Evolutionary conservation across 2,797 vertebrate species (phyloP), one percentile per base, ranked within the genome.

Genomic region (Sebastes paucispinis): DNA sequence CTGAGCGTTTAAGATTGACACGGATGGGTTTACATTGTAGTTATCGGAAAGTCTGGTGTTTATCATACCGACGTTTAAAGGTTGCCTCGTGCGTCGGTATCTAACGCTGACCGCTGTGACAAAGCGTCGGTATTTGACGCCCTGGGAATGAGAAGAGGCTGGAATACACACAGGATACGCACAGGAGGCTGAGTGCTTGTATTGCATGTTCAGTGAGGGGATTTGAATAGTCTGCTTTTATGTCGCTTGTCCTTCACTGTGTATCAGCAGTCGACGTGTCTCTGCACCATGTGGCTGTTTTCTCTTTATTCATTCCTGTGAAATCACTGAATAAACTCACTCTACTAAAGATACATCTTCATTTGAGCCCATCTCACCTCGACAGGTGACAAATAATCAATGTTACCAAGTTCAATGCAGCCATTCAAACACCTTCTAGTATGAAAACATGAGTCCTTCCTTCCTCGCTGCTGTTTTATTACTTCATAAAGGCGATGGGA

Each of bases 401-500:
- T 10, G 22, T 24, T 24, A 11, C 32, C 25, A 20, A 62, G 47
- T 74, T 75, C 39, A 58, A 43, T 65, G 72, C 67, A n/a, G 31
- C 13, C 13, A 29, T 62, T 74, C 16, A 43, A 32, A 75, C 13
- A 8, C 20, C 12, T 31, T 43, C 29, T 11, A 4, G 16, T 50
- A 3, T 57, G 18, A 76, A 65, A 77, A 73, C 55, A 72, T 1
- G 68, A 78, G 58, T 74, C 80, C 58, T 50, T 76, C 55, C 62
- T 58, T 86, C 39, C 64, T 63, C 71, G 55, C 34, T 20, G 62
- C 50, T 55, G 31, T 79, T 77, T 72, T 72, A 77, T 62, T 78
- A 74, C 58, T 89, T 89, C 80, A 88, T 88, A 81, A 89, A 90
- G 65, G 55, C 24, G 58, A 74, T 84, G 90, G 32, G 89, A 87